Evolutionary conservation across 2,888 invertebrate genomes (phyloP).

Genomic region (Drosophila austrosaltans): DNA sequence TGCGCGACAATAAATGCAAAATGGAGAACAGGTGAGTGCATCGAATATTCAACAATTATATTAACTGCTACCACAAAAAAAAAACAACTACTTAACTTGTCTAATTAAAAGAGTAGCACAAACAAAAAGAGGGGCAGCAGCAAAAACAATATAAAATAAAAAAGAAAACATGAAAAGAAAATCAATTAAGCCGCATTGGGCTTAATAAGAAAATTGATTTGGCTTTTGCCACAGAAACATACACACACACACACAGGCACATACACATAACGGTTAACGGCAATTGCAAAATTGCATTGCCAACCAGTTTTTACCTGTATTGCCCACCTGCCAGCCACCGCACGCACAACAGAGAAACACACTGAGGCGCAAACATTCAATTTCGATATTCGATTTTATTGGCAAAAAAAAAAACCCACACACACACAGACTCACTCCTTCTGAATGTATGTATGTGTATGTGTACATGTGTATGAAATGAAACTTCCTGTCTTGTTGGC

Average conservation of each 20-base stretch:
- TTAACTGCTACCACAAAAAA: neutral
- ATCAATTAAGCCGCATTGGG: conserved; percentile 59
- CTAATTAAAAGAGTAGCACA: conserved; percentile 46
- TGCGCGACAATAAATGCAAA: conserved; percentile 92
- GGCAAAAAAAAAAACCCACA: conserved; percentile 54
- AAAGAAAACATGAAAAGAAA: conserved; percentile 34
- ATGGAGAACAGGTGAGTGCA: conserved; percentile 92
- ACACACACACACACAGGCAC: neutral
- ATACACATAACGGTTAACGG: conserved; percentile 45
- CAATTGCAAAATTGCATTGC: conserved; percentile 49
- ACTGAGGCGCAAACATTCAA: conserved; percentile 68
- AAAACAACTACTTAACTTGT: conserved; percentile 17
- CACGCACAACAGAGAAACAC: conserved; percentile 30
- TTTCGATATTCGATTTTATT: conserved; percentile 79
- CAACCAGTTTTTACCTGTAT: conserved; percentile 19
- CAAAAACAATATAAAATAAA: neutral
- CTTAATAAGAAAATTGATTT: conserved; percentile 75
- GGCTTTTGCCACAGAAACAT: conserved; percentile 30
- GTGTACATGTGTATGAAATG: conserved; percentile 58
- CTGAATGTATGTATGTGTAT: too few relatives aligned
- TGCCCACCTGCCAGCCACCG: conserved; percentile 32
- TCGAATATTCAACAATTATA: neutral
- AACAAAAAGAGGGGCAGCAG: conserved; percentile 4
- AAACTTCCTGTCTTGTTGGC: conserved; percentile 73
- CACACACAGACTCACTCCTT: conserved; percentile 15